phyloP scores from a whole-genome alignment of 1,140 invertebrate genomes.

The Drosophila athabasca region DNA sequence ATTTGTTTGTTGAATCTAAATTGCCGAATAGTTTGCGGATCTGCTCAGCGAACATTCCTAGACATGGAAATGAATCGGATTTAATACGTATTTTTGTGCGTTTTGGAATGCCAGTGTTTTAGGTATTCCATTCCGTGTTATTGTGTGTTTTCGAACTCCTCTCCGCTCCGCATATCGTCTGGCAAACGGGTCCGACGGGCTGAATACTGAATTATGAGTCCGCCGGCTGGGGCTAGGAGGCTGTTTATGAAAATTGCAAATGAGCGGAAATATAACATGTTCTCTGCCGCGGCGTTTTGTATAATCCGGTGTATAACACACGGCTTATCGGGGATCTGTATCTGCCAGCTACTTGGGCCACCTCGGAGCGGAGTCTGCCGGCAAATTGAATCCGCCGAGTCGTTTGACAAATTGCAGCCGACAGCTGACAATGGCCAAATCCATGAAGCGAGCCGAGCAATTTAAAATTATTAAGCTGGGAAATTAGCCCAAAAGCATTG shows the following conservation, averaged over 20 bases:
- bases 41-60: slow-evolving; percentile 53
- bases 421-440: slow-evolving; percentile 37
- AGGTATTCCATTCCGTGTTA: slow-evolving; percentile 7
- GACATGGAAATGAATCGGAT: slow-evolving; percentile 54
- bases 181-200: slow-evolving; percentile 40
- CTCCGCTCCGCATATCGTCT: neutral
- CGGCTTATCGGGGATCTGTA: slow-evolving; percentile 14
- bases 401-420: slow-evolving; percentile 66
- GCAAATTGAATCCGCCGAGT: slow-evolving; percentile 51
- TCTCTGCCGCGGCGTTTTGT: slow-evolving; percentile 21
- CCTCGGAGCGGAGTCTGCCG: neutral
- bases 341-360: slow-evolving; percentile 24
- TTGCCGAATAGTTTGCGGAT: slow-evolving; percentile 42
- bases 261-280: slow-evolving; percentile 51
- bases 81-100: slow-evolving; percentile 39
- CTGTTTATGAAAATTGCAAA: slow-evolving; percentile 59
- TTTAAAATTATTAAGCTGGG: slow-evolving; percentile 76
- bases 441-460: slow-evolving; percentile 38
- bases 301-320: slow-evolving; percentile 35
- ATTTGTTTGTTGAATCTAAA: slow-evolving; percentile 62
- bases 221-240: slow-evolving; percentile 8
- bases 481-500: slow-evolving; percentile 55
- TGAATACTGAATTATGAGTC: slow-evolving; percentile 45
- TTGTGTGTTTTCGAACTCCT: slow-evolving; percentile 2
- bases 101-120: slow-evolving; percentile 52